Evolutionary conservation across 2,797 vertebrate genomes (phyloP), one percentile per base, ranked within the genome.

Genomic region (Sorex maritimensis): DNA sequence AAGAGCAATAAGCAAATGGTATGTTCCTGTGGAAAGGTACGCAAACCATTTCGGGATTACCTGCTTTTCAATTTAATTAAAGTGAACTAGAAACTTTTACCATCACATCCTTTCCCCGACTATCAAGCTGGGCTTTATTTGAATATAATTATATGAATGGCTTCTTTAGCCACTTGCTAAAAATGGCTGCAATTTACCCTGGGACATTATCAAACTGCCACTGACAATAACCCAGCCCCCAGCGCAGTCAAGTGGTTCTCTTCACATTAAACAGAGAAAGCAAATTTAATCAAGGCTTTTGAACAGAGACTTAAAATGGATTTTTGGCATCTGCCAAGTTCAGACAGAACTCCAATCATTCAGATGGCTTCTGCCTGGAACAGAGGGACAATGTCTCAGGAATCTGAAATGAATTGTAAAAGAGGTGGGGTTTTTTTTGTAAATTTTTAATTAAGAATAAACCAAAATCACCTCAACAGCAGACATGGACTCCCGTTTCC

Each of bases 261-360:
- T 58, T 81, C 28, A 73, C 23, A 72, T 17, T 12, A 83, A 94
- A 74, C 19, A 83, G 67, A 78, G 83, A 93, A 92, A 81, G 44
- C 74, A 87, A 94, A 87, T 28, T 65, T 61, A 88, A 83, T 75
- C 21, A 73, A 82, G 44, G 52, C 55, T 94, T 92, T 73, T 67
- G 81, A 92, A 89, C 17, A 77, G 55, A 77, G 55, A 84, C 41
- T 71, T 95, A 67, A 94, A 92, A 34, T 74, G 49, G 69, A 73
- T 61, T 93, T 93, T 49, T 74, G 65, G 92, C 38, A 74, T 23
- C 73, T 92, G 81, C 78, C 0, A 11, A 78, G 69, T 67, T 93
- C 86, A 88, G 34, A 88, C 0, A 73, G 41, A 71, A 80, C n/a
- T 49, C n/a, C 92, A 86, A 88, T 81, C 68, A 88, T 69, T 93